Conservation (phyloP, 2,888 invertebrate genomes). For the Hydraecia micacea region DNA sequence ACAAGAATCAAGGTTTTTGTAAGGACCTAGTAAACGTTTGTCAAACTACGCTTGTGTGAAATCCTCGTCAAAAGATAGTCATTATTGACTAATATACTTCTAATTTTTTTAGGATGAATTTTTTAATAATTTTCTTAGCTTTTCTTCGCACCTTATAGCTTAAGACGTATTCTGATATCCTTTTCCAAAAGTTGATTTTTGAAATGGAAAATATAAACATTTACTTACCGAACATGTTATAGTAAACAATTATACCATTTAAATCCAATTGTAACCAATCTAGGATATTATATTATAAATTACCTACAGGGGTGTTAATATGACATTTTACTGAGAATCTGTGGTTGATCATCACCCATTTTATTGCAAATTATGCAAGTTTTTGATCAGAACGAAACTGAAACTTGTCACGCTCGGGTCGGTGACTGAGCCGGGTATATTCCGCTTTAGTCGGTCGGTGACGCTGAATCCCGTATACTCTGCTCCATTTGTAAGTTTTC, state of each 20-base stretch:
- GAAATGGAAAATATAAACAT: background rate
- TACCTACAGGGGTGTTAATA: background rate
- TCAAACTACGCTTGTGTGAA: constrained; percentile 31
- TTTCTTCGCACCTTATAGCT: constrained; percentile 25
- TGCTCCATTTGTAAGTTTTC: background rate
- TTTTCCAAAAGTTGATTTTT: background rate
- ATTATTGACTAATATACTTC: constrained; percentile 12
- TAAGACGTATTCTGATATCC: constrained; percentile 10
- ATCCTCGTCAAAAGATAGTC: constrained; percentile 2
- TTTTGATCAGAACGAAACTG: background rate
- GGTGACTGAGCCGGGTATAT: background rate
- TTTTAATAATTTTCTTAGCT: constrained; percentile 27
- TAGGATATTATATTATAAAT: constrained; percentile 10
- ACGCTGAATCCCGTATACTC: background rate
- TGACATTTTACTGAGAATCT: background rate
- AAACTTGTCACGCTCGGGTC: background rate
- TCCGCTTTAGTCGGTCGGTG: background rate
- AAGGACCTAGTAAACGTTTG: background rate
- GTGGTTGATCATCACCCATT: background rate
- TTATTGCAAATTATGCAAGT: background rate
- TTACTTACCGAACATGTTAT: background rate
- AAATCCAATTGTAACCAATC: constrained; percentile 29
- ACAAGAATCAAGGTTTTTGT: background rate
- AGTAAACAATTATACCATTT: constrained; percentile 11
- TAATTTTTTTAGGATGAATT: background rate